A percentile compares a stretch with the other conserved stretches of the same genome.
Evolutionary conservation across 2,113 vertebrate species (phyloP).

Genomic region (Boleophthalmus pectinirostris): DNA sequence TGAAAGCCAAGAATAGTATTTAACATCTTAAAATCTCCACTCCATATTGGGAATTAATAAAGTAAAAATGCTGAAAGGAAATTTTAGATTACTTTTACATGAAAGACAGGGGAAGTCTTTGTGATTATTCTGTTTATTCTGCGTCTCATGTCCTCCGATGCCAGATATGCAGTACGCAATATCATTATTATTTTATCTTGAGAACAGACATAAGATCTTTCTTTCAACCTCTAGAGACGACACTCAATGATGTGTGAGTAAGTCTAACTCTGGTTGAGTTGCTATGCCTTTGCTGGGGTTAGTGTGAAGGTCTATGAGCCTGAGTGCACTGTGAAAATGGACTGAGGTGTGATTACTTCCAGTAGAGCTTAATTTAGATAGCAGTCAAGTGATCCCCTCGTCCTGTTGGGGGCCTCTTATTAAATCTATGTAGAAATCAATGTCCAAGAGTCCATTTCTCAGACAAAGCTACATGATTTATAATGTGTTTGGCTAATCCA

Average conservation of each 20-base stretch:
- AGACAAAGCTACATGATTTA: constrained; percentile 54
- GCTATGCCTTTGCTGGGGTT: not conserved
- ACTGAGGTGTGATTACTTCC: constrained; percentile 59
- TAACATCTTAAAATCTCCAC: too few relatives aligned
- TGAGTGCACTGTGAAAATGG: constrained; percentile 26
- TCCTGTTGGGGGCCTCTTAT: constrained; percentile 51
- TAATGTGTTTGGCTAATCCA: constrained; percentile 62
- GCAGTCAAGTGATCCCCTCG: constrained; percentile 44
- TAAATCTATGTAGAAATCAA: constrained; percentile 64
- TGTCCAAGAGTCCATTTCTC: constrained; percentile 49
- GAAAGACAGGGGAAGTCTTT: too few relatives aligned
- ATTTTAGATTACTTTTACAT: too few relatives aligned
- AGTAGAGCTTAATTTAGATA: constrained; percentile 58
- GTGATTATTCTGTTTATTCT: too few relatives aligned
- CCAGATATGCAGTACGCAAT: too few relatives aligned
- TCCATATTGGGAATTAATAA: too few relatives aligned
- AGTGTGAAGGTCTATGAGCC: constrained; percentile 25
- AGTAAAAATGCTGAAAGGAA: too few relatives aligned
- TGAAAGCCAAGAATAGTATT: too few relatives aligned
- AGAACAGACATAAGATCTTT: constrained; percentile 18
- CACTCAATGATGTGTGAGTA: not conserved
- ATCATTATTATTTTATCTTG: not conserved
- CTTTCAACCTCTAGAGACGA: not conserved
- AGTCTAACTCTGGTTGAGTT: too few relatives aligned
- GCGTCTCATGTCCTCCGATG: too few relatives aligned